Percentiles rank a stretch among this genome's conserved stretches.
Evolutionary conservation across 2,797 vertebrate genomes (phyloP).

Genomic region (Botia kubotai): DNA sequence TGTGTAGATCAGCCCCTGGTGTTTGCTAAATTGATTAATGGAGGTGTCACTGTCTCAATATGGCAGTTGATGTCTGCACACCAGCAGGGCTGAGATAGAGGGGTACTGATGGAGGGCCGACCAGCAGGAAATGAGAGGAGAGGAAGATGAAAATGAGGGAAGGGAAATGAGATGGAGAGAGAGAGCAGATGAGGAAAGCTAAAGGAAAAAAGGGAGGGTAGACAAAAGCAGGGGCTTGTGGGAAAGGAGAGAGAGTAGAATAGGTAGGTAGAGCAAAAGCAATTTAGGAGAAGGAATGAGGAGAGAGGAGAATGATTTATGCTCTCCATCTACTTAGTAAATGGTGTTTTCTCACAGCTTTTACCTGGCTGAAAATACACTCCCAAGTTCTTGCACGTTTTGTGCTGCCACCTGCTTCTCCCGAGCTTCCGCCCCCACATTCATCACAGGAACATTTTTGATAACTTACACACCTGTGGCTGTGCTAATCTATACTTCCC

Average conservation of each 20-base stretch:
- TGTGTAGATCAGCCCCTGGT: conserved; percentile 32
- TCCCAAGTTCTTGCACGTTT: conserved; percentile 59
- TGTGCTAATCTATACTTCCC: not conserved
- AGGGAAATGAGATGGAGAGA: conserved; percentile 34
- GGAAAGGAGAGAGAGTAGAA: not conserved
- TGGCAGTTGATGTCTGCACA: conserved; percentile 55
- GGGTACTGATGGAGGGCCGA: conserved; percentile 19
- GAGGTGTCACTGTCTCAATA: conserved; percentile 59
- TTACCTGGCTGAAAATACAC: conserved; percentile 59
- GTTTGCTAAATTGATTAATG: conserved; percentile 64
- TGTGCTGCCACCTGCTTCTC: conserved; percentile 61
- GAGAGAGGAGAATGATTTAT: conserved; percentile 60
- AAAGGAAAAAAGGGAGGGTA: conserved; percentile 17
- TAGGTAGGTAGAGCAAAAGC: conserved; percentile 28
- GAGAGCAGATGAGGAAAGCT: not conserved
- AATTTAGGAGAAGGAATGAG: conserved; percentile 37
- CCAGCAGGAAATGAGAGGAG: conserved; percentile 3
- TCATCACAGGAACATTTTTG: not conserved
- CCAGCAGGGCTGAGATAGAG: conserved; percentile 43
- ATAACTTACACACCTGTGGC: not conserved
- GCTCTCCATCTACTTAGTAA: conserved; percentile 62
- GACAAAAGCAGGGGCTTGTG: conserved; percentile 31
- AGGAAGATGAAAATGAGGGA: conserved; percentile 36
- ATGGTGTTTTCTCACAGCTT: conserved; percentile 62
- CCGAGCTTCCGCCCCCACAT: conserved; percentile 13